A percentile compares a stretch with the other conserved stretches of the same genome.
Conservation (phyloP, 2,888 invertebrate genomes). For the Parochlus steinenii region DNA sequence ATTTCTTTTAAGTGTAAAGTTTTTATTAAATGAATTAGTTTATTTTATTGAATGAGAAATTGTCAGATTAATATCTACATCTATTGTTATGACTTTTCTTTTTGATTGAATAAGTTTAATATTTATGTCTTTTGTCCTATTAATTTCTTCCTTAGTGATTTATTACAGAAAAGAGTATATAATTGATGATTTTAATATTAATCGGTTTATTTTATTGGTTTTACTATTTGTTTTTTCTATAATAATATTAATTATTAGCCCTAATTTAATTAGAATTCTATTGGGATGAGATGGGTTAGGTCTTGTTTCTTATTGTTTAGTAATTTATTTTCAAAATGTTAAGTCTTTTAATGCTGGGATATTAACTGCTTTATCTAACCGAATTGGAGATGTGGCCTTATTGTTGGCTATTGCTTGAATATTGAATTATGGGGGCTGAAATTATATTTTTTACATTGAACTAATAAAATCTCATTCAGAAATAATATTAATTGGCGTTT, state of each 20-base stretch:
- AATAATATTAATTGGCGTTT: slow-evolving; percentile 30
- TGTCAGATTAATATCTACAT: slow-evolving; percentile 33
- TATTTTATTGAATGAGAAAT: slow-evolving; percentile 40
- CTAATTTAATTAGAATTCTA: slow-evolving; percentile 52
- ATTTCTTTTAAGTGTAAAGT: slow-evolving; percentile 29
- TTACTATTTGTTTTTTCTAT: slow-evolving; percentile 49
- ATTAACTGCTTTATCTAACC: slow-evolving; percentile 55
- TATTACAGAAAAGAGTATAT: slow-evolving; percentile 49
- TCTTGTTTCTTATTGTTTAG: slow-evolving; percentile 53
- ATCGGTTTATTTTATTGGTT: slow-evolving; percentile 47
- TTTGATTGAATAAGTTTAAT: slow-evolving; percentile 46
- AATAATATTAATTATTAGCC: slow-evolving; percentile 48
- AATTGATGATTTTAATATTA: slow-evolving; percentile 35
- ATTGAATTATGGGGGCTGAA: slow-evolving; percentile 37
- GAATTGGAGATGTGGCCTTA: slow-evolving; percentile 53
- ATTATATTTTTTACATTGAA: slow-evolving; percentile 36
- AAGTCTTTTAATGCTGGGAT: slow-evolving; percentile 53
- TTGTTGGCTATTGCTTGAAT: slow-evolving; percentile 41
- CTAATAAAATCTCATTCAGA: slow-evolving; percentile 31
- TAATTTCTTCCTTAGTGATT: slow-evolving; percentile 49
- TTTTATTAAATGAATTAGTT: slow-evolving; percentile 31
- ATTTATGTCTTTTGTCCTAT: slow-evolving; percentile 45
- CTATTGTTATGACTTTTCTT: slow-evolving; percentile 37
- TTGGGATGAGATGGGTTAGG: slow-evolving; percentile 63
- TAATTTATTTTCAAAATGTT: slow-evolving; percentile 52